Percentiles rank a stretch among this genome's conserved stretches.
phyloP scores from a whole-genome alignment of 2,888 invertebrate species.

The Globia sparganii region DNA sequence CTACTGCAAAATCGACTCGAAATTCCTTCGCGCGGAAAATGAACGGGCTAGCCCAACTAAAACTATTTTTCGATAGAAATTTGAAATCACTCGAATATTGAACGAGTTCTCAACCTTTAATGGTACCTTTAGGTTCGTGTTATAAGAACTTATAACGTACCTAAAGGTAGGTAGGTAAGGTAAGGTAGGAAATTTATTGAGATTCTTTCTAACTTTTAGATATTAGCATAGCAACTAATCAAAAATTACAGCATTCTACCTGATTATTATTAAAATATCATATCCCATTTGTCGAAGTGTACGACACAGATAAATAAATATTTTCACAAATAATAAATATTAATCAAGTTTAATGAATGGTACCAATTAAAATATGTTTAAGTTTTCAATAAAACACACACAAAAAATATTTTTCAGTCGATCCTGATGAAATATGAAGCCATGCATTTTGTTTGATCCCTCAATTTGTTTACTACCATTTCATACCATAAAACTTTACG shows the following conservation, averaged over 20 bases:
- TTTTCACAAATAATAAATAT: not conserved
- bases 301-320: not conserved
- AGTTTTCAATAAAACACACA: constrained; percentile 5
- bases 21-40: constrained; percentile 68
- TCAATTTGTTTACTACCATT: constrained; percentile 13
- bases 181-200: not conserved
- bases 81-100: constrained; percentile 46
- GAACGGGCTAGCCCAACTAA: constrained; percentile 60
- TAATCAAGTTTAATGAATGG: not conserved
- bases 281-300: not conserved
- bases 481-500: not conserved
- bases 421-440: not conserved
- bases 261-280: not conserved
- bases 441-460: not conserved
- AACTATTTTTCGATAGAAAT: constrained; percentile 58
- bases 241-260: not conserved
- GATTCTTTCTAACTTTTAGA: not conserved
- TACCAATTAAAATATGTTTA: not conserved
- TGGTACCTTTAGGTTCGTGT: constrained; percentile 3
- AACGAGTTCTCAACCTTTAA: constrained; percentile 22
- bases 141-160: not conserved
- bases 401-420: not conserved
- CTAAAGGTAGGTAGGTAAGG: no score
- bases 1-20: constrained; percentile 62
- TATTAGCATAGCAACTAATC: not conserved